Evolutionary conservation across 2,113 vertebrate genomes (phyloP), one percentile per base, ranked within the genome.

Genomic region (Centropus unirufus): DNA sequence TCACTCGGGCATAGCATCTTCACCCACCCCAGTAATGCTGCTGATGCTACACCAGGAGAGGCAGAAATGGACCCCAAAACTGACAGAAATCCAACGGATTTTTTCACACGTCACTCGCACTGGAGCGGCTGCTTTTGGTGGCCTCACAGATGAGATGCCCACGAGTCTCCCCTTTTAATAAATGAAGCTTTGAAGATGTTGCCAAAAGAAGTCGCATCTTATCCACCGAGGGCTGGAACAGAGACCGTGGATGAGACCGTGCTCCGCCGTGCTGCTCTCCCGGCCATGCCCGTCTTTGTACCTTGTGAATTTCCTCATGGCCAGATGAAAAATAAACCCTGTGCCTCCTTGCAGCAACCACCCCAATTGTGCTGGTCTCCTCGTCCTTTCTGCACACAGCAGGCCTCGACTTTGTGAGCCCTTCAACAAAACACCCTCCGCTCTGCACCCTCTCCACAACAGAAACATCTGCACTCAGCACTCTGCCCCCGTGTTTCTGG

Each of bases 181-280:
- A 42, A 24, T 0, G 0, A 7, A 58, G 32, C 3, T 18, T 7
- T 8, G 32, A 47, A 9, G 5, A 1, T 0, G 8, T n/a, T 42
- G 17, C 40, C 66, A 6, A 21, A 34, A 52, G 59, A 34, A 62
- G 11, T 21, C 2, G 0, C 10, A 10, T 22, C 29, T 26, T 2
- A 9, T 2, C 8, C 26, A 6, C 1, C 1, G 11, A 32, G 22
- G 32, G 27, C 6, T 3, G 1, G 70, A 14, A 21, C 0, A 1
- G 46, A 82, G 44, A 23, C 12, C 0, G 1, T 22, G 61, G 30
- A 6, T 0, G 17, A 44, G 32, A 27, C 4, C 1, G 2, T 9
- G 3, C 26, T 57, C 16, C 63, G 61, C 49, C 2, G 4, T 5
- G 10, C 54, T 8, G 29, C 9, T 14, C 34, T 68, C 34, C 29